Percentiles rank a stretch among this genome's conserved stretches.
phyloP scores from a whole-genome alignment of 2,113 vertebrate genomes.

The human region GRCh38 chrX:110370501-110371000 shows the following conservation, averaged over 20 bases:
- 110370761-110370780: neutral
- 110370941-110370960: neutral
- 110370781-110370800: neutral
- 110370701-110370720: neutral
- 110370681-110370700: neutral
- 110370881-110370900: neutral
- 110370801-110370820: neutral
- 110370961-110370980: neutral
- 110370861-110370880: neutral
- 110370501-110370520: neutral
- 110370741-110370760: neutral
- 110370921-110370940: neutral
- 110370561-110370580: neutral
- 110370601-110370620: neutral
- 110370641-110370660: neutral
- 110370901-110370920: neutral
- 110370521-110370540: constrained; percentile 11
- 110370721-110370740: neutral
- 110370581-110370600: neutral
- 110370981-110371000: neutral
- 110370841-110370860: neutral
- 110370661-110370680: neutral
- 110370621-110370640: constrained; percentile 9
- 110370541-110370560: constrained; percentile 5
- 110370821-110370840: neutral